Evolutionary conservation across 2,888 invertebrate genomes (phyloP).

Genomic region (Boloria selene): DNA sequence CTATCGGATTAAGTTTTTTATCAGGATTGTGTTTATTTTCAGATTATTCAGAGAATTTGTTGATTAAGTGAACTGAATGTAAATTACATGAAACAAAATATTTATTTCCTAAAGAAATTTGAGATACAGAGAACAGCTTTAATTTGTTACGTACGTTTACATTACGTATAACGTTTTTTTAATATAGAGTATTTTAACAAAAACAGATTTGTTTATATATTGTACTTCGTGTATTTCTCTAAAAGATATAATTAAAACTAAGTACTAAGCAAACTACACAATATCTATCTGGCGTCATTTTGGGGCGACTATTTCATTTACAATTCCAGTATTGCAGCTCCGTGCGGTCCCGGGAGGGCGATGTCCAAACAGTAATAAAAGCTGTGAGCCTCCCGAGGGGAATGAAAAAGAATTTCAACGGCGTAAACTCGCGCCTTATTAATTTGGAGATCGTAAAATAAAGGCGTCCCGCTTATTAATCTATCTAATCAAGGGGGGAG

Average conservation of each 20-base stretch:
- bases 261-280: not conserved
- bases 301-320: constrained; percentile 21
- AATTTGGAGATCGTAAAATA: constrained; percentile 46
- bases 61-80: too few species aligned
- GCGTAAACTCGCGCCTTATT: constrained; percentile 45
- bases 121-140: too few species aligned
- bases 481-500: constrained; percentile 43
- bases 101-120: too few species aligned
- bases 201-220: too few species aligned
- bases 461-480: constrained; percentile 46
- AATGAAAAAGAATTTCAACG: constrained; percentile 37
- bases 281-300: constrained; percentile 9
- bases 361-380: constrained; percentile 42
- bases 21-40: too few species aligned
- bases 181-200: too few species aligned
- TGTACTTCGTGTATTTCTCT: too few species aligned
- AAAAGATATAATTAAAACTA: not conserved
- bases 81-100: too few species aligned
- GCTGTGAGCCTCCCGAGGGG: constrained; percentile 31
- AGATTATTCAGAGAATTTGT: too few species aligned
- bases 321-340: constrained; percentile 23
- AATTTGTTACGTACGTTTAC: too few species aligned
- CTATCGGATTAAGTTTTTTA: too few species aligned
- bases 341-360: constrained; percentile 33
- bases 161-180: too few species aligned